These are phyloP conservation scores for Decapterus maruadsi DNA, from an alignment of 2,797 vertebrate genomes.

Conservation along the genomic window DNA sequence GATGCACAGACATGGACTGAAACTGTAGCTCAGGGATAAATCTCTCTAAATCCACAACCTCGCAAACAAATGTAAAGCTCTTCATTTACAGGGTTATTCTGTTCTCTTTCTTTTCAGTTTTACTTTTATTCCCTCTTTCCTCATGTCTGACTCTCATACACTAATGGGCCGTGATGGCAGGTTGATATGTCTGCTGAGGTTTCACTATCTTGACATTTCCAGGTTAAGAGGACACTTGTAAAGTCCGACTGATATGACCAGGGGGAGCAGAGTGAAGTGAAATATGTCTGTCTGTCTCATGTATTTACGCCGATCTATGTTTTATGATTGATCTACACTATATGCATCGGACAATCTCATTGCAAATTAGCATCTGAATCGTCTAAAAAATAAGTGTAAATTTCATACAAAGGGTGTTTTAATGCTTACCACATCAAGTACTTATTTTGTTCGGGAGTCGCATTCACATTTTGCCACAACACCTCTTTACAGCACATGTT, in stretches of 20 bases:
- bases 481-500: too few species aligned
- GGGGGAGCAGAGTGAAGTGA: not conserved
- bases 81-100: not conserved
- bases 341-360: not conserved
- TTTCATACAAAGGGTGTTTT: not conserved
- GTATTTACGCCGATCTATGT: not conserved
- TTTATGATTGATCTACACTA: not conserved
- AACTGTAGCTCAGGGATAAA: conserved; percentile 11
- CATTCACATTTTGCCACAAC: too few species aligned
- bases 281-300: not conserved
- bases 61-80: conserved; percentile 9
- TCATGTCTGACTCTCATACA: not conserved
- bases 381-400: not conserved
- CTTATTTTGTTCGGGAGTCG: too few species aligned
- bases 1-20: not conserved
- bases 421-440: not conserved
- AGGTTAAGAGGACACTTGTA: conserved; percentile 14
- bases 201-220: conserved; percentile 19
- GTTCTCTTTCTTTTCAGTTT: not conserved
- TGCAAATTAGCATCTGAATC: not conserved
- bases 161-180: not conserved
- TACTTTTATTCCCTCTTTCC: not conserved
- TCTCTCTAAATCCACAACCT: conserved; percentile 32
- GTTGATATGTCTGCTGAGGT: not conserved
- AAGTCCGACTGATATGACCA: conserved; percentile 9